Percentiles rank a stretch among this genome's conserved stretches.
These are phyloP conservation scores for Styela clava DNA, from an alignment of 23 tunicate species.

Conservation along the genomic window DNA sequence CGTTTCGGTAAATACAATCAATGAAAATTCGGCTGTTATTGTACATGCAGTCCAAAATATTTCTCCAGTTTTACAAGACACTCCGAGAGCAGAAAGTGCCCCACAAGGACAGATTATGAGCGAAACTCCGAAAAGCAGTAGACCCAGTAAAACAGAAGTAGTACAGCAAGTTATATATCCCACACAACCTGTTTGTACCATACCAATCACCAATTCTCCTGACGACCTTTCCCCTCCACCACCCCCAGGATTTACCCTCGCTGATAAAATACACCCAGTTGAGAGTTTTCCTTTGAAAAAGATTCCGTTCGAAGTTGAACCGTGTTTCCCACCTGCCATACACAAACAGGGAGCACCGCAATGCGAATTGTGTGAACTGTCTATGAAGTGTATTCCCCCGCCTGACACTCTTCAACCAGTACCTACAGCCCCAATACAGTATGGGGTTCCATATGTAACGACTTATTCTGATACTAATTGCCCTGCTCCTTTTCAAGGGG, in stretches of 20 bases:
- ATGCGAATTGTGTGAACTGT: conserved; percentile 15
- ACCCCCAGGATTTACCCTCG: not conserved
- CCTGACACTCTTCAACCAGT: not conserved
- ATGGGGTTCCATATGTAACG: not conserved
- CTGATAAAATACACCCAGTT: too few species aligned
- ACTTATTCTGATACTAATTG: not conserved
- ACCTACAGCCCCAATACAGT: conserved; percentile 4
- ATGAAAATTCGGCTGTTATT: not conserved
- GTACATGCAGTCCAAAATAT: not conserved
- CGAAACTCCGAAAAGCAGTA: not conserved
- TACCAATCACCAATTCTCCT: not conserved
- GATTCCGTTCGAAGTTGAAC: not conserved
- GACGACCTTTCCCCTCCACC: not conserved
- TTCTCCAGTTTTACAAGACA: not conserved
- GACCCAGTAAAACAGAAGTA: not conserved
- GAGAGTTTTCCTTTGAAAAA: too few species aligned
- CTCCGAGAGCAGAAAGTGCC: not conserved
- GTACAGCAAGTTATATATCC: not conserved
- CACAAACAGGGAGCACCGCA: not conserved
- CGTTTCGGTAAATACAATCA: conserved; percentile 55
- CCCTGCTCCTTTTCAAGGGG: conserved; percentile 1
- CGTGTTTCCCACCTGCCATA: not conserved
- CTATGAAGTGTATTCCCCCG: not conserved
- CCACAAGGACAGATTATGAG: not conserved
- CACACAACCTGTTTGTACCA: not conserved